phyloP scores from a whole-genome alignment of 2,113 vertebrate genomes.

The Rhagologus leucostigma region DNA sequence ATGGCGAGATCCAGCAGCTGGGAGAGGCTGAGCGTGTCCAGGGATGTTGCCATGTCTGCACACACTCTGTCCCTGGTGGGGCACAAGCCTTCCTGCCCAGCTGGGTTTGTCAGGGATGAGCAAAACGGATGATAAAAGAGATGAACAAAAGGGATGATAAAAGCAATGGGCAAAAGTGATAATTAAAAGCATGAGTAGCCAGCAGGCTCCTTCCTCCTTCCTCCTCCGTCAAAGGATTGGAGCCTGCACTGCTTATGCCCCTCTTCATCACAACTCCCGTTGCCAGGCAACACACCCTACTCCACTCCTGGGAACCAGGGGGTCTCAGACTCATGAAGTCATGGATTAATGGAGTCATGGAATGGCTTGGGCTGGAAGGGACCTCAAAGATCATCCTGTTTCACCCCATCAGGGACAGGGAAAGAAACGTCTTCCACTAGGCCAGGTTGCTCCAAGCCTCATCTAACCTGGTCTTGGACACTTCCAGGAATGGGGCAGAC shows the following conservation, averaged over 20 bases:
- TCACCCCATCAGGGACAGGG: too few species aligned
- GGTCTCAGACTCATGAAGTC: background rate
- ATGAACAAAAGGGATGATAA: background rate
- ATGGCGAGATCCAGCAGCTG: too few species aligned
- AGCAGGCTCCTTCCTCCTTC: background rate
- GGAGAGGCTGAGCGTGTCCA: too few species aligned
- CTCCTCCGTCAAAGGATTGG: rapidly evolving
- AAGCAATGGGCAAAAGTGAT: background rate
- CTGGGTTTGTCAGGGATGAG: background rate
- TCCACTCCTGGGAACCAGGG: background rate
- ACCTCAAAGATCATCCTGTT: background rate
- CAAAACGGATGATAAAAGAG: background rate
- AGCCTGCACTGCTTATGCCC: too few species aligned
- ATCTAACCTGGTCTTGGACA: background rate
- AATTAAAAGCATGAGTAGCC: background rate
- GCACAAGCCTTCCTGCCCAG: too few species aligned
- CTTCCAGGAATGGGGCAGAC: background rate
- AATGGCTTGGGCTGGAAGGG: background rate
- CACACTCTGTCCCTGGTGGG: too few species aligned
- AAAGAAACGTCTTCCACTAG: too few species aligned
- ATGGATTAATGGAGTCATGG: background rate
- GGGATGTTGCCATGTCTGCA: too few species aligned
- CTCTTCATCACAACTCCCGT: background rate
- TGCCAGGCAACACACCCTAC: background rate
- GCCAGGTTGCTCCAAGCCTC: background rate